Base-by-base conservation (phyloP, 2,888 invertebrate genomes). In the Stenichneumon culpator region DNA sequence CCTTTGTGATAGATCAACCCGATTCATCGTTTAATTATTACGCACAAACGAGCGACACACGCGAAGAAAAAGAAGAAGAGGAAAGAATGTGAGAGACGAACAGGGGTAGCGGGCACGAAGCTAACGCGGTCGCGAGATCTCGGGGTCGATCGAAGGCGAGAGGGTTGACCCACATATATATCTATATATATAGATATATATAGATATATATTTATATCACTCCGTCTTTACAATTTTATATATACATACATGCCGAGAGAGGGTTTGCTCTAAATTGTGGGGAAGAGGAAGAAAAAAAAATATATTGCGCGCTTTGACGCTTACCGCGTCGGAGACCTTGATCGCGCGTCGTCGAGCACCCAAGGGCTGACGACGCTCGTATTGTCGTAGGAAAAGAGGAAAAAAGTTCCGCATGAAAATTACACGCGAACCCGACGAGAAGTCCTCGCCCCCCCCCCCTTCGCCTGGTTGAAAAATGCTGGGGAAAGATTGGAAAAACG, bases 301-400 rank as follows among this genome's bases (percentile, higher is more conserved):
- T 0, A 67, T 79, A 63, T 28, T 39, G 28, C 52, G 60, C 70
- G 47, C 79, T 79, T 78, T 79, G 75, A 80, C 69, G 63, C 60
- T 77, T 73, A 67, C 22, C 70, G 77, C 72, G 72, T 67, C 65
- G 68, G 16, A 14, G 65, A 63, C 82, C 84, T 84, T 73, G 72
- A 79, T 84, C 65, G 63, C 79, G 72, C 79, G 81, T 73, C 67
- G 73, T 73, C 73, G 77, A 68, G 44, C 39, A 80, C 80, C 36
- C 32, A 39, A 54, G 32, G 65, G 47, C 28, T 52, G 28, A 39
- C 39, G 60, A 25, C 70, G 36, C 47, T 22, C 74, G 44, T 32
- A 60, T 57, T 39, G 39, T 22, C 52, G 16, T 65, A 16, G 52
- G 22, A 32, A n/a, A 65, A 47, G 36, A n/a, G 36, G 65, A 22